Evolutionary conservation across 2,113 vertebrate species (phyloP).

Genomic region (Rhinoderma darwinii): DNA sequence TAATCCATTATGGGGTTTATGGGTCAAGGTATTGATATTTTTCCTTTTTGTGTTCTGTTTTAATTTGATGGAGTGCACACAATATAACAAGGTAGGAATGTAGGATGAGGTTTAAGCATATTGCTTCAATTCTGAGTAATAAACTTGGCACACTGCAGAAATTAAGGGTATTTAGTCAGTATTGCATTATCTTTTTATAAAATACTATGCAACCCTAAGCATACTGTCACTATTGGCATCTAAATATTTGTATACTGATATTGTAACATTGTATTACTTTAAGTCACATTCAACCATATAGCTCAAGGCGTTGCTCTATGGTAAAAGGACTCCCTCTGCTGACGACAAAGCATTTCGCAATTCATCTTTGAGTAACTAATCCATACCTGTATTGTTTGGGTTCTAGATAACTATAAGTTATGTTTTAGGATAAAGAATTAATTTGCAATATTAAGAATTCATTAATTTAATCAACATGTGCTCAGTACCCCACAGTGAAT

Average conservation of each 20-base stretch:
- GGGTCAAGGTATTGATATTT: not conserved
- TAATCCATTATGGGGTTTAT: not conserved
- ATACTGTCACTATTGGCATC: not conserved
- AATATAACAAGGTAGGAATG: not conserved
- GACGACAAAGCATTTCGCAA: not conserved
- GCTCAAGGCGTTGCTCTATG: not conserved
- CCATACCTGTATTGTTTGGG: no score
- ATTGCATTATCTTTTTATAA: not conserved
- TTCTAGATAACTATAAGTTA: not conserved
- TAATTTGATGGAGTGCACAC: not conserved
- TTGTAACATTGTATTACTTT: not conserved
- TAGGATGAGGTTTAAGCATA: not conserved
- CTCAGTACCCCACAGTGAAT: no score
- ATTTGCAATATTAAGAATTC: no score
- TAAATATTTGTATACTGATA: not conserved
- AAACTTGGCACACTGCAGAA: not conserved
- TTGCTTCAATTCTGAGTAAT: not conserved
- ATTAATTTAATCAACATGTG: not conserved
- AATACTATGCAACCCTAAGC: not conserved
- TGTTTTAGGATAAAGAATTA: no score
- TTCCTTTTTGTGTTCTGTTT: not conserved
- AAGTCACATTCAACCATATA: not conserved
- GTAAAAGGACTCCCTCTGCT: slow-evolving; percentile 37
- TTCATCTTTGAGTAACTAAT: not conserved
- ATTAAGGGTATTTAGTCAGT: not conserved